Conservation (phyloP, 2,113 vertebrate species). For the Anhinga anhinga region DNA sequence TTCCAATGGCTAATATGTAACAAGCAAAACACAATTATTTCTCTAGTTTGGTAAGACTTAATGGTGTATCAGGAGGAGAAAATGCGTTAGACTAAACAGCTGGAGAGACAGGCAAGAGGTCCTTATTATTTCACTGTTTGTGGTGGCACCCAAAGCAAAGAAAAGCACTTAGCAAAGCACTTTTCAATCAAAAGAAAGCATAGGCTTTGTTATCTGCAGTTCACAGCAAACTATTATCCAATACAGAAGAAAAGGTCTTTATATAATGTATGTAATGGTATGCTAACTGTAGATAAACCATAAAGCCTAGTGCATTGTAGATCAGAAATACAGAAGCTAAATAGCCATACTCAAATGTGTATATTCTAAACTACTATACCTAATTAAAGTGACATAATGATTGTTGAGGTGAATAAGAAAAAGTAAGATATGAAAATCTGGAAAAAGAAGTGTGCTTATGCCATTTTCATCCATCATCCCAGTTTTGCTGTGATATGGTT, state of each 20-base stretch:
- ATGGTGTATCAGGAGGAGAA: not conserved
- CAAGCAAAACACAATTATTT: not conserved
- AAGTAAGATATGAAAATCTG: not conserved
- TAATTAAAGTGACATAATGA: not conserved
- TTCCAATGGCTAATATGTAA: not conserved
- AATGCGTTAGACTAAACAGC: not conserved
- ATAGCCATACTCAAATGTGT: not conserved
- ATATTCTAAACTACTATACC: not conserved
- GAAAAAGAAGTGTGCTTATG: not conserved
- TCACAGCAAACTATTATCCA: not conserved
- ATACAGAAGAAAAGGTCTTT: not conserved
- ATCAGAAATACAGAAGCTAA: not conserved
- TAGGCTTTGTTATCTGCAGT: not conserved
- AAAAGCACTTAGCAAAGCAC: not conserved
- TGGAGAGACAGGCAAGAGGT: not conserved
- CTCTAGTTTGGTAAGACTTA: not conserved
- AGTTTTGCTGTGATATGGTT: not conserved
- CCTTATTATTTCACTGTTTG: not conserved
- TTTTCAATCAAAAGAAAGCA: not conserved
- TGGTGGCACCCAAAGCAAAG: not conserved
- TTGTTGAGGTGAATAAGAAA: not conserved
- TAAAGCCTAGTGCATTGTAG: not conserved
- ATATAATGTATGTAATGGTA: not conserved
- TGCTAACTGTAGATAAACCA: not conserved
- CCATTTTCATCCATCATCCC: not conserved